phyloP scores from a whole-genome alignment of 1,140 invertebrate species.

The Babylonia areolata region DNA sequence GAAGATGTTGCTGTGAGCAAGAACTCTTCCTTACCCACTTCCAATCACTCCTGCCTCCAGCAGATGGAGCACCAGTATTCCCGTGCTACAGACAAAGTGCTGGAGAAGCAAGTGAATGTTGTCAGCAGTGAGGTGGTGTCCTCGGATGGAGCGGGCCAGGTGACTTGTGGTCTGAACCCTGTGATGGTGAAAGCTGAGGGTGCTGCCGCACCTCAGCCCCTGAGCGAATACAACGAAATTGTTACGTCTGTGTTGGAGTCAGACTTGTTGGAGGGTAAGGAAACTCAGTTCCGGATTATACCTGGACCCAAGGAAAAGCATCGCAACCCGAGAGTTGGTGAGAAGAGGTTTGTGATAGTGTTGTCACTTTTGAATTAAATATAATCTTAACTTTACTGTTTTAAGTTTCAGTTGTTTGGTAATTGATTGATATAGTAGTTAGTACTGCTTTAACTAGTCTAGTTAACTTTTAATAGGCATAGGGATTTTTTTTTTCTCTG shows the following conservation, averaged over 20 bases:
- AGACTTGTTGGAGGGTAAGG: not conserved
- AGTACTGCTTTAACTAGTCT: too few relatives aligned
- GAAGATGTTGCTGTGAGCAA: not conserved
- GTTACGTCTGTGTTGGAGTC: not conserved
- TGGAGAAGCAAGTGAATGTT: not conserved
- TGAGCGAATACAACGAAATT: conserved; percentile 21
- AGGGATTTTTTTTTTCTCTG: too few relatives aligned
- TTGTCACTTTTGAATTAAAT: too few relatives aligned
- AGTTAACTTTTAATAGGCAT: too few relatives aligned
- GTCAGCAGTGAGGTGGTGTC: not conserved
- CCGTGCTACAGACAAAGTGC: not conserved
- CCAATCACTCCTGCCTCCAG: not conserved
- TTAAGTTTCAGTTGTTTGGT: too few relatives aligned
- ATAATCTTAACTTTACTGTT: too few relatives aligned
- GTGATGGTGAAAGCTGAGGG: not conserved
- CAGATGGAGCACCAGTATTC: conserved; percentile 6
- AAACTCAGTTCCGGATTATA: not conserved
- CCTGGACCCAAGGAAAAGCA: not conserved
- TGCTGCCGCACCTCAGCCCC: not conserved
- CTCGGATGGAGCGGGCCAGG: not conserved
- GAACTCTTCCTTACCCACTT: too few relatives aligned
- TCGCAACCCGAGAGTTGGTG: conserved; percentile 7
- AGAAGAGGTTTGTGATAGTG: not conserved
- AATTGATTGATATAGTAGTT: too few relatives aligned
- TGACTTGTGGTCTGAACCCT: not conserved